Conservation (phyloP, 1,140 invertebrate genomes). For the Drosophila leontia region DNA sequence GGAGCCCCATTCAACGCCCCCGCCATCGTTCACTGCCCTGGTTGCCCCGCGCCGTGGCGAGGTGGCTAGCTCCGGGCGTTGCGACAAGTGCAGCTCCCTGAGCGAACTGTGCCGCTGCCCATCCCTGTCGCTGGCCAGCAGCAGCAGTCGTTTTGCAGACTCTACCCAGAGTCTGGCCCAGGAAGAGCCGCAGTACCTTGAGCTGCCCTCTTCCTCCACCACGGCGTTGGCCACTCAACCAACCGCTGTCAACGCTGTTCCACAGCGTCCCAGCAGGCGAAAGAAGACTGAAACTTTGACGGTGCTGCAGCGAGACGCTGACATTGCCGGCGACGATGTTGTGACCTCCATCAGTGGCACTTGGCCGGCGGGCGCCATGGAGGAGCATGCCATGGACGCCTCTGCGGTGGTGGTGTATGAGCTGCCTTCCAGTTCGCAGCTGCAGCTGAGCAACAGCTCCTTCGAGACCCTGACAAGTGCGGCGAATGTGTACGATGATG, state of each 20-base stretch:
- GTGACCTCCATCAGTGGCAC: conserved; percentile 26
- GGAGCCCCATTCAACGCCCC: conserved; percentile 21
- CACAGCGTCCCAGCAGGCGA: conserved; percentile 44
- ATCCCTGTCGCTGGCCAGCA: conserved; percentile 16
- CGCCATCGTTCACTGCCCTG: conserved; percentile 30
- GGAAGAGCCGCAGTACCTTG: conserved; percentile 46
- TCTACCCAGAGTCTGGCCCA: conserved; percentile 52
- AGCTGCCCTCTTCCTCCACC: conserved; percentile 62
- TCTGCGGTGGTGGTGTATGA: conserved; percentile 40
- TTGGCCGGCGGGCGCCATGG: conserved; percentile 68
- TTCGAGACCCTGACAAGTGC: conserved; percentile 37
- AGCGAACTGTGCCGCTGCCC: conserved; percentile 44
- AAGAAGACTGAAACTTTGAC: conserved; percentile 70
- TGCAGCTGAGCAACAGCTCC: conserved; percentile 63
- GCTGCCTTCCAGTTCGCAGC: conserved; percentile 58
- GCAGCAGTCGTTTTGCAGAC: conserved; percentile 27
- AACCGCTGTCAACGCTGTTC: conserved; percentile 36
- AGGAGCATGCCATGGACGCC: conserved; percentile 69
- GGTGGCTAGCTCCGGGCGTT: conserved; percentile 27
- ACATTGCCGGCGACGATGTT: conserved; percentile 20
- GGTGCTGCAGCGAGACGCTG: conserved; percentile 16
- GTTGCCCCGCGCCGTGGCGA: conserved; percentile 37
- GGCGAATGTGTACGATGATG: conserved; percentile 58
- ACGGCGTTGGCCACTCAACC: conserved; percentile 40
- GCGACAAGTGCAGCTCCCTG: conserved; percentile 53